Base-by-base conservation (phyloP, 2,797 vertebrate genomes). In the Coregonus suidteri region DNA sequence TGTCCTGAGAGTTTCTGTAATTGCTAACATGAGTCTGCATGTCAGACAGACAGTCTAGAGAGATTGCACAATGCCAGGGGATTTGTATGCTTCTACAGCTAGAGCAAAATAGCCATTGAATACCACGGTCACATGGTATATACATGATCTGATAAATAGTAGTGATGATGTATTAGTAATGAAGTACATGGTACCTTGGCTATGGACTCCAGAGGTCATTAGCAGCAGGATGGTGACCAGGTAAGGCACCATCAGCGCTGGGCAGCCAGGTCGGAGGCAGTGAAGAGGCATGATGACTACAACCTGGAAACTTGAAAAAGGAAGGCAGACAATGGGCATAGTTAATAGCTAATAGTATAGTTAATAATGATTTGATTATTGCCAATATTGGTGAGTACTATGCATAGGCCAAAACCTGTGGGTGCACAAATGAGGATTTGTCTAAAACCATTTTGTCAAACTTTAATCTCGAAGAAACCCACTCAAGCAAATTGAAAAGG, bases 121-220 rank as follows among this genome's bases (percentile, higher is more conserved):
- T 64, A 64, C 16, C 30, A 64, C 9, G 11, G 20, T 13, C 59
- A 18, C 20, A 64, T 25, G 20, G n/a, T 25, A 25, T 20, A 18
- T 13, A 25, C 59, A 18, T 30, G 7, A 25, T 25, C 20, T 64
- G 20, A 64, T 64, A 18, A 20, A 64, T 75, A 76, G 35, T 41
- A 74, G 69, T 69, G 78, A 47, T 35, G 77, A 51, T 15, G 51
- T 14, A 30, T 14, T 25, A 71, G 14, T 16, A 20, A 41, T 47
- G 9, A 47, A 70, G 31, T 70, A 31, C 11, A 65, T 25, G 47
- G 0, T 91, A 95, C 94, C 94, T 93, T 95, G 94, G 62, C 92
- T 82, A 54, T 86, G 81, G 87, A 92, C 93, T 31, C 78, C 88
- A 30, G 91, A 77, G 54, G 89, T 82, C 83, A 93, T 86, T 75